A percentile compares a stretch with the other conserved stretches of the same genome.
phyloP scores from a whole-genome alignment of 30 jellyfish, hydroid and myxozoan genomes.

The Hydractinia symbiolongicarpus region DNA sequence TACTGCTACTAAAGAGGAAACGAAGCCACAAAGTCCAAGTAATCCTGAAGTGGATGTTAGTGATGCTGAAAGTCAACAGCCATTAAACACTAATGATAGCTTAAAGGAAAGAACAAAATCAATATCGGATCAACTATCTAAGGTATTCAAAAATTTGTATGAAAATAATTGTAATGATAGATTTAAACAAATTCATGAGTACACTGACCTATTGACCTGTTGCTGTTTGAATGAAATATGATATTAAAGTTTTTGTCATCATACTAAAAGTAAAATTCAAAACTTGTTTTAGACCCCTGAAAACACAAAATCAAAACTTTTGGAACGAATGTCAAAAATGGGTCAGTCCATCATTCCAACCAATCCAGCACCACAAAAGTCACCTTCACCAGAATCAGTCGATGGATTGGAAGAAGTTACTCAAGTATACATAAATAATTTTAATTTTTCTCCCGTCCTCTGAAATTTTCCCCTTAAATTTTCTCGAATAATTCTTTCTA shows the following conservation, averaged over 20 bases:
- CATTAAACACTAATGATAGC: constrained; percentile 14
- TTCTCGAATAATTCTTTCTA: too few relatives aligned
- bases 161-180: background rate
- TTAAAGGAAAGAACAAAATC: constrained; percentile 63
- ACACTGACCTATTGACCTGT: background rate
- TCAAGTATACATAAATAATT: too few relatives aligned
- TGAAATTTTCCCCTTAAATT: too few relatives aligned
- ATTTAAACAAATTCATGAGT: background rate
- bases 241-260: too few relatives aligned
- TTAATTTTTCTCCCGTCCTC: too few relatives aligned
- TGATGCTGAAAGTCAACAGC: constrained; percentile 7
- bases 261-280: too few relatives aligned
- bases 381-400: background rate
- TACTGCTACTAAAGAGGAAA: background rate
- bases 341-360: constrained; percentile 70
- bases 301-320: constrained; percentile 42
- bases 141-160: constrained; percentile 11
- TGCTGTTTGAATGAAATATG: background rate
- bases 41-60: background rate
- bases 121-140: constrained; percentile 57
- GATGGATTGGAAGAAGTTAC: background rate
- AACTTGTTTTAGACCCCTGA: constrained; percentile 9
- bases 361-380: constrained; percentile 34
- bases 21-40: background rate
- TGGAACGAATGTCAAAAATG: constrained; percentile 88